Percentiles rank a stretch among this genome's conserved stretches.
phyloP scores from a whole-genome alignment of 2,888 invertebrate genomes.

The Subacronicta megacephala region DNA sequence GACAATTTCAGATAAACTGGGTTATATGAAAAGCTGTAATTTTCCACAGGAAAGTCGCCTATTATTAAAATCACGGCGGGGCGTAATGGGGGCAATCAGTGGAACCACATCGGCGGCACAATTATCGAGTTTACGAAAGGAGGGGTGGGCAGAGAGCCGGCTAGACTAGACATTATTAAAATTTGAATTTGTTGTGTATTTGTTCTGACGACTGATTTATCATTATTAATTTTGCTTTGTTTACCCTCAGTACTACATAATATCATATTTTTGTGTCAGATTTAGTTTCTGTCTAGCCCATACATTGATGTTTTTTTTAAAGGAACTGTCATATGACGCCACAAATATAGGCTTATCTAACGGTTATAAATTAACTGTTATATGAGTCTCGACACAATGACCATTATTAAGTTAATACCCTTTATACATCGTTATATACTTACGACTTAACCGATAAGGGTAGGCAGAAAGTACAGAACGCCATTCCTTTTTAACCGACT shows the following conservation, averaged over 20 bases:
- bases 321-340: no score
- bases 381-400: no score
- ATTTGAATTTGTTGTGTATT: constrained; percentile 10
- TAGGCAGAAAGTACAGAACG: no score
- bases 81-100: constrained; percentile 37
- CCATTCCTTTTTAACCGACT: no score
- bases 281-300: no score
- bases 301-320: no score
- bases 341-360: no score
- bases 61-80: constrained; percentile 41
- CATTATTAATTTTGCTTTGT: not conserved
- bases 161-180: constrained; percentile 32
- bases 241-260: constrained; percentile 17
- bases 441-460: no score
- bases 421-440: no score
- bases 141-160: constrained; percentile 5
- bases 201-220: not conserved
- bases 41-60: constrained; percentile 21
- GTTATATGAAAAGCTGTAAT: constrained; percentile 28
- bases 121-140: constrained; percentile 27
- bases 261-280: no score
- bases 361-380: no score
- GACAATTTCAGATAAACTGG: constrained; percentile 7
- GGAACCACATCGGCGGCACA: constrained; percentile 28
- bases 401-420: no score